Base-by-base conservation (phyloP, 2,888 invertebrate species). In the Leptinotarsa juncta region DNA sequence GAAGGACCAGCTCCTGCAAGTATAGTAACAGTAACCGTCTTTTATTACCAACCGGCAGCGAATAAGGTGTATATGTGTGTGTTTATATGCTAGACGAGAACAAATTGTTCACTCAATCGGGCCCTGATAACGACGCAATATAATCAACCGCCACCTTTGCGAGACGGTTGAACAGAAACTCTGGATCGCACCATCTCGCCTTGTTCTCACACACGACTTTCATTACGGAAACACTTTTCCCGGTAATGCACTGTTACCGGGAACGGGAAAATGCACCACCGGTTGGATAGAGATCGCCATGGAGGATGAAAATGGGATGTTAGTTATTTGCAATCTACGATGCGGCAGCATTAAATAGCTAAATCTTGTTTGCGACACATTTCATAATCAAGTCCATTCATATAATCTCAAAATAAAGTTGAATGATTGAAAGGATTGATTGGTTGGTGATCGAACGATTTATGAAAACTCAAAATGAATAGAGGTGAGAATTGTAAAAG, bases 81-180 rank as follows among this genome's bases (percentile, higher is more conserved):
- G 68, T 68, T 53, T 57, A 57, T 14, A 69, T 23, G 69, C 20
- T 49, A 69, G 68, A 42, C 72, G 74, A 68, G 71, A 79, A 79
- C 82, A 82, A 82, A 83, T 82, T 83, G 83, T 79, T 78, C 77
- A 73, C 70, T 72, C 75, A 74, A 78, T 75, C 73, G 77, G 77
- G 77, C 74, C 66, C 76, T 76, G 76, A 75, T 76, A 78, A 74
- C 78, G 70, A 68, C 74, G 75, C 78, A 77, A 76, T 76, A 74
- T 76, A 74, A 77, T 71, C 74, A 77, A 60, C 70, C 50, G 73
- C 71, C 77, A 74, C 73, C 75, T 74, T 74, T 48, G 69, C 72
- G 67, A 55, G 71, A 65, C 51, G 62, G 32, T 74, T 71, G 67
- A 71, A 65, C 65, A 32, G 68, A 57, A 69, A 67, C 62, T 49